phyloP scores from a whole-genome alignment of 2,113 vertebrate species.

The Arvicanthis niloticus region DNA sequence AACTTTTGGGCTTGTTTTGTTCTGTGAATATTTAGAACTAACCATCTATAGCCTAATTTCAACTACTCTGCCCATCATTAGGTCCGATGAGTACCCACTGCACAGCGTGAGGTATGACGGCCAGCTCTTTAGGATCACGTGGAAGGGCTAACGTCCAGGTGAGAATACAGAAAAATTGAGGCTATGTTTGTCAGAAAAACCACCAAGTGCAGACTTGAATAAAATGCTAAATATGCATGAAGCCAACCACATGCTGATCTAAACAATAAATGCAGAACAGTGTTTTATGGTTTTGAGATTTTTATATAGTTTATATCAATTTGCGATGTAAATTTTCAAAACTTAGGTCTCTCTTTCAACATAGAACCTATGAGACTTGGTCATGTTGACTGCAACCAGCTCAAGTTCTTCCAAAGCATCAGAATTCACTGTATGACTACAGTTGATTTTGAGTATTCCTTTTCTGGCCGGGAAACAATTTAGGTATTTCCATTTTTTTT shows the following conservation, averaged over 20 bases:
- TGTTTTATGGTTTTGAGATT: slow-evolving; percentile 44
- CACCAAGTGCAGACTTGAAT: neutral
- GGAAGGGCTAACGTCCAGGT: neutral
- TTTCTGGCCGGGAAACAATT: slow-evolving; percentile 9
- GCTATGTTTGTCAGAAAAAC: slow-evolving; percentile 47
- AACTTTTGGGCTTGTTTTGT: slow-evolving; percentile 39
- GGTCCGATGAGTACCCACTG: slow-evolving; percentile 49
- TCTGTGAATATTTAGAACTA: slow-evolving; percentile 44
- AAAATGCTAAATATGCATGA: slow-evolving; percentile 28
- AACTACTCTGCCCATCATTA: neutral
- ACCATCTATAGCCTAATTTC: slow-evolving; percentile 7
- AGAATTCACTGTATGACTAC: neutral
- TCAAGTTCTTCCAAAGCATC: neutral
- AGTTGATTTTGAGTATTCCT: slow-evolving; percentile 6
- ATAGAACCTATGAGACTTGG: neutral
- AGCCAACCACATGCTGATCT: neutral
- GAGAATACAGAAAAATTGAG: slow-evolving; percentile 29
- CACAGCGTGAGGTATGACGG: neutral
- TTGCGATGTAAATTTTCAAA: slow-evolving; percentile 32
- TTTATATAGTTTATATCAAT: neutral
- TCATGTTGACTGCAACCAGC: neutral
- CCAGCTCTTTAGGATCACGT: neutral
- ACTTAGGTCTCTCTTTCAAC: slow-evolving; percentile 48
- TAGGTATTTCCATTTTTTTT: neutral
- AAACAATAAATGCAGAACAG: neutral